phyloP scores from a whole-genome alignment of 1,140 invertebrate genomes.

The Danaus melanippus region DNA sequence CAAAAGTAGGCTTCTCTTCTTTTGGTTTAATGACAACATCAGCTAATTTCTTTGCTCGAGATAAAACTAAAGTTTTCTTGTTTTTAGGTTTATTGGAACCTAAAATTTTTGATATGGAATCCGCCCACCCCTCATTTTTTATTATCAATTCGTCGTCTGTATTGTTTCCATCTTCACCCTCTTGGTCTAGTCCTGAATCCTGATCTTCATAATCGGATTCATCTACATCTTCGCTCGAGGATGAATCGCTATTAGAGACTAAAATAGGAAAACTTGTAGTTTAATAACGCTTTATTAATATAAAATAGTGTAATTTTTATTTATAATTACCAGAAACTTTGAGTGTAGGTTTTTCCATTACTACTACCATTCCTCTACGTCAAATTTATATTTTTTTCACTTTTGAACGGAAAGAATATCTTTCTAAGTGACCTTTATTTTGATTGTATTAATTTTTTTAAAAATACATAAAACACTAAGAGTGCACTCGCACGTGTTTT shows the following conservation, averaged over 20 bases:
- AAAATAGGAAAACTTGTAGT: conserved; percentile 17
- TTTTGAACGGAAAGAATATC: too few relatives aligned
- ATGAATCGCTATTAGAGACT: conserved; percentile 47
- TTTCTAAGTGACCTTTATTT: conserved; percentile 28
- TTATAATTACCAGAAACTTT: conserved; percentile 45
- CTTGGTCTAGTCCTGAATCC: conserved; percentile 12
- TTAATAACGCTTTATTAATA: neutral
- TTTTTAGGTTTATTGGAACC: conserved; percentile 81
- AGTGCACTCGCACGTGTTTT: conserved; percentile 5
- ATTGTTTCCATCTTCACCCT: conserved; percentile 17
- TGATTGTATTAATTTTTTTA: too few relatives aligned
- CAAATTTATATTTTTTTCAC: too few relatives aligned
- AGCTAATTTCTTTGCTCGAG: conserved; percentile 80
- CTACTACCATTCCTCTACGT: conserved; percentile 22
- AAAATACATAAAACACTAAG: too few relatives aligned
- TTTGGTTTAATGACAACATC: conserved; percentile 71
- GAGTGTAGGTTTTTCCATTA: conserved; percentile 41
- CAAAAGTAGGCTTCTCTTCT: conserved; percentile 67
- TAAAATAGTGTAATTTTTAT: neutral
- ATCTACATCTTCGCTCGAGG: conserved; percentile 33
- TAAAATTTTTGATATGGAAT: conserved; percentile 83
- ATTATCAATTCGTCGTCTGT: conserved; percentile 30
- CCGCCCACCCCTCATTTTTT: conserved; percentile 76
- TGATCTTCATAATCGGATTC: conserved; percentile 41
- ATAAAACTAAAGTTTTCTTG: conserved; percentile 82